Percentiles rank a stretch among this genome's conserved stretches.
phyloP scores from a whole-genome alignment of 2,888 invertebrate species.

The Eurytoma californica region DNA sequence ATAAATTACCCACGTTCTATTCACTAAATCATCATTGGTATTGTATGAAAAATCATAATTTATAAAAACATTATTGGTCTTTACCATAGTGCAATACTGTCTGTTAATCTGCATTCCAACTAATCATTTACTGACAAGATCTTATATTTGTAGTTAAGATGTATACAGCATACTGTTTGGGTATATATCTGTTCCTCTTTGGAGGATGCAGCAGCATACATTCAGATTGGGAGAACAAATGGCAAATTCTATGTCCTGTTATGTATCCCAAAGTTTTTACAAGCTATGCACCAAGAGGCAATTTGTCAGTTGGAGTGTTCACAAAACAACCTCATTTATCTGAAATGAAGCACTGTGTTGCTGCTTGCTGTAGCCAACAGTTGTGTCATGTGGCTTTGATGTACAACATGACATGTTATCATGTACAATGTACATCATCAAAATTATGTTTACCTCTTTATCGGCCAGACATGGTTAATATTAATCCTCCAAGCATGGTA shows the following conservation, averaged over 20 bases:
- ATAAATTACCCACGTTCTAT: no score
- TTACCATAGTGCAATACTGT: neutral
- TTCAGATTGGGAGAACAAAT: conserved; percentile 63
- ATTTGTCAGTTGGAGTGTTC: conserved; percentile 77
- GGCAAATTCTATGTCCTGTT: conserved; percentile 77
- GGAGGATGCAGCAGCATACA: conserved; percentile 63
- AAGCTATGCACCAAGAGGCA: conserved; percentile 78
- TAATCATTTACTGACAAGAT: neutral
- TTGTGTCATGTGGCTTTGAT: conserved; percentile 88
- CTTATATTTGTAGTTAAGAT: conserved; percentile 57
- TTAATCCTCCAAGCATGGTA: conserved; percentile 84
- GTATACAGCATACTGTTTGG: conserved; percentile 60
- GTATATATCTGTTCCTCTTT: conserved; percentile 63
- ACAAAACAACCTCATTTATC: conserved; percentile 77
- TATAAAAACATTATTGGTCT: no score
- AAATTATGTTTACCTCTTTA: conserved; percentile 84
- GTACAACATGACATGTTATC: conserved; percentile 85
- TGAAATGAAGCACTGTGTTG: conserved; percentile 80
- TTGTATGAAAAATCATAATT: no score
- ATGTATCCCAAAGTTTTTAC: conserved; percentile 78
- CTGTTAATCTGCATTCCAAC: neutral
- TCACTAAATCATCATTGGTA: no score
- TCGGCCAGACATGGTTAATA: conserved; percentile 77
- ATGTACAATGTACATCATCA: conserved; percentile 84
- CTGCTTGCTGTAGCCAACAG: conserved; percentile 81